These are phyloP conservation scores for Helicoverpa zea DNA, from an alignment of 1,140 invertebrate genomes.

Conservation along the genomic window DNA sequence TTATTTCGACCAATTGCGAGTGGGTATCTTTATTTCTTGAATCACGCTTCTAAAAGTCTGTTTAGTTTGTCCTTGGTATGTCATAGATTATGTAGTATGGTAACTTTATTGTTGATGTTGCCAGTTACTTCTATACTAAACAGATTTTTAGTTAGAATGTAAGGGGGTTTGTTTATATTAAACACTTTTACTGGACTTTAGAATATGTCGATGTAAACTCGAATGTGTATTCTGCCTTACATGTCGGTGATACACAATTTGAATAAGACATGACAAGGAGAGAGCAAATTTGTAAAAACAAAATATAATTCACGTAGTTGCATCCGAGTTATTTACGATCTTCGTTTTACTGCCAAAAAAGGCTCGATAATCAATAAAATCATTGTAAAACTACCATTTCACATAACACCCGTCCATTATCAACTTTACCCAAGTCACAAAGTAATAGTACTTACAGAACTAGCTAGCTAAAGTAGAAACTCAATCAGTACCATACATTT, in stretches of 20 bases:
- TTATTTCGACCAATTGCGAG: constrained; percentile 20
- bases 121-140: too few species aligned
- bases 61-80: too few species aligned
- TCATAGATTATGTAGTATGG: too few species aligned
- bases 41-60: background rate
- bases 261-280: background rate
- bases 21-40: constrained; percentile 10
- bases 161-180: background rate
- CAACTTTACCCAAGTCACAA: constrained; percentile 16
- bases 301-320: background rate
- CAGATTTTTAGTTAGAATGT: too few species aligned
- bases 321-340: background rate
- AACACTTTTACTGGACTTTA: background rate
- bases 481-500: constrained; percentile 33
- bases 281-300: too few species aligned
- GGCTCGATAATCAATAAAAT: too few species aligned
- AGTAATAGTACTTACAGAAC: constrained; percentile 24
- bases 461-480: constrained; percentile 28
- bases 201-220: too few species aligned
- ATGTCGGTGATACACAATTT: too few species aligned
- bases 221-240: too few species aligned
- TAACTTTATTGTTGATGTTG: too few species aligned
- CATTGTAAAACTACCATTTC: constrained; percentile 23
- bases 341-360: background rate
- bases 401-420: background rate